A percentile compares a stretch with the other conserved stretches of the same genome.
Conservation (phyloP, 2,888 invertebrate genomes). For the Schrankia costaestrigalis region DNA sequence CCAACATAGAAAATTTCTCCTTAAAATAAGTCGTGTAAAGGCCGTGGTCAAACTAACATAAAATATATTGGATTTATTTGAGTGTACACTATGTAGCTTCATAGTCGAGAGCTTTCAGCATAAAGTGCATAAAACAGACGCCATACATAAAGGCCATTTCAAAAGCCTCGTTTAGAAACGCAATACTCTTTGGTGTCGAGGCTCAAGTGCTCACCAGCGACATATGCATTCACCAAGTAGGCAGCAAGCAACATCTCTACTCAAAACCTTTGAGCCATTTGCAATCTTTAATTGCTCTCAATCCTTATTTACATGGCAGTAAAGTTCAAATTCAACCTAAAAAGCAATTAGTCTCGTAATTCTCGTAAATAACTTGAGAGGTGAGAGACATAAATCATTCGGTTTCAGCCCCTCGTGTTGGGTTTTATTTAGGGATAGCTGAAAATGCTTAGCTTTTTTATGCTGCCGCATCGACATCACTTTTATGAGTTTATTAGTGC, state of each 20-base stretch:
- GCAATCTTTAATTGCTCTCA: slow-evolving; percentile 27
- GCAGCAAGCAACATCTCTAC: slow-evolving; percentile 18
- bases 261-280: slow-evolving; percentile 32
- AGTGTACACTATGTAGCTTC: not conserved
- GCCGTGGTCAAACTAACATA: too few species aligned
- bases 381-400: slow-evolving; percentile 48
- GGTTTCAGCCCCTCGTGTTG: slow-evolving; percentile 38
- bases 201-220: slow-evolving; percentile 12
- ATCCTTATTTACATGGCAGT: slow-evolving; percentile 22
- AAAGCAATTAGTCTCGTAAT: slow-evolving; percentile 43
- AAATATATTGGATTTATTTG: slow-evolving; percentile 2
- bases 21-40: too few species aligned
- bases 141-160: slow-evolving; percentile 19
- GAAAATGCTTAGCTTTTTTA: slow-evolving; percentile 38
- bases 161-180: slow-evolving; percentile 16
- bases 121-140: slow-evolving; percentile 7
- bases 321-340: slow-evolving; percentile 36
- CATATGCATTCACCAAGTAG: slow-evolving; percentile 11
- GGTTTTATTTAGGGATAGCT: slow-evolving; percentile 43
- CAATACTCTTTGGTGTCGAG: slow-evolving; percentile 8
- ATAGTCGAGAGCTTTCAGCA: slow-evolving; percentile 4
- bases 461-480: slow-evolving; percentile 30
- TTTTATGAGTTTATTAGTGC: slow-evolving; percentile 33
- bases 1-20: too few species aligned
- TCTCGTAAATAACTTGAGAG: slow-evolving; percentile 44